phyloP scores from a whole-genome alignment of 2,797 vertebrate genomes.

The Rhinophrynus dorsalis region DNA sequence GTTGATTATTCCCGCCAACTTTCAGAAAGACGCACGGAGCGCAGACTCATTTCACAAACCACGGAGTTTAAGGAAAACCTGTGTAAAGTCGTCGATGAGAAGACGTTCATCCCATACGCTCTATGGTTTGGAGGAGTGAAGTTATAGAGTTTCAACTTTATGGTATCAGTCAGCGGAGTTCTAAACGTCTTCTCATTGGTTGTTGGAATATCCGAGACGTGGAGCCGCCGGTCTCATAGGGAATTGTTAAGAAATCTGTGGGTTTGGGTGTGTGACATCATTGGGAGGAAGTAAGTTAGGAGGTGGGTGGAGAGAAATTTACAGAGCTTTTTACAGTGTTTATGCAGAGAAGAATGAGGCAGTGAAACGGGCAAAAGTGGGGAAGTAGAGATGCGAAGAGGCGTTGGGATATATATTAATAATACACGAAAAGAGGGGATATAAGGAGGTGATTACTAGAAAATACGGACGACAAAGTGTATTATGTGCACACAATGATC shows the following conservation, averaged over 20 bases:
- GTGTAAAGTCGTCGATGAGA: too few relatives aligned
- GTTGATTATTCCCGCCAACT: slow-evolving; percentile 23
- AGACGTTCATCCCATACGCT: not conserved
- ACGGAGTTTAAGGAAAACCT: too few relatives aligned
- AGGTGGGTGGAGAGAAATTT: not conserved
- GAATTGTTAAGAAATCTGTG: too few relatives aligned
- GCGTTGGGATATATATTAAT: too few relatives aligned
- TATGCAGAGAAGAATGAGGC: not conserved
- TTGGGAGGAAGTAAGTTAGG: slow-evolving; percentile 34
- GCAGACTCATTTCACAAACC: too few relatives aligned
- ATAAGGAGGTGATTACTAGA: too few relatives aligned
- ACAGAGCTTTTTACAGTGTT: not conserved
- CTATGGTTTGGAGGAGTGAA: not conserved
- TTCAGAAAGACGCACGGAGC: not conserved
- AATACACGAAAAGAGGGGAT: not conserved
- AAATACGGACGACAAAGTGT: too few relatives aligned
- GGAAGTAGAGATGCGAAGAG: not conserved
- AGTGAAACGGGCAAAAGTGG: not conserved
- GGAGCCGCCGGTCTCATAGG: not conserved
- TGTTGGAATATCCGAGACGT: not conserved
- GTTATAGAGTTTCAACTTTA: not conserved
- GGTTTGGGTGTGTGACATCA: slow-evolving; percentile 2
- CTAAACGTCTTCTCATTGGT: not conserved
- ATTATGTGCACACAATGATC: too few relatives aligned
- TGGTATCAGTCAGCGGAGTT: not conserved